These are phyloP conservation scores for Drosophila oshimai DNA, from an alignment of 1,140 invertebrate genomes.

Conservation along the genomic window DNA sequence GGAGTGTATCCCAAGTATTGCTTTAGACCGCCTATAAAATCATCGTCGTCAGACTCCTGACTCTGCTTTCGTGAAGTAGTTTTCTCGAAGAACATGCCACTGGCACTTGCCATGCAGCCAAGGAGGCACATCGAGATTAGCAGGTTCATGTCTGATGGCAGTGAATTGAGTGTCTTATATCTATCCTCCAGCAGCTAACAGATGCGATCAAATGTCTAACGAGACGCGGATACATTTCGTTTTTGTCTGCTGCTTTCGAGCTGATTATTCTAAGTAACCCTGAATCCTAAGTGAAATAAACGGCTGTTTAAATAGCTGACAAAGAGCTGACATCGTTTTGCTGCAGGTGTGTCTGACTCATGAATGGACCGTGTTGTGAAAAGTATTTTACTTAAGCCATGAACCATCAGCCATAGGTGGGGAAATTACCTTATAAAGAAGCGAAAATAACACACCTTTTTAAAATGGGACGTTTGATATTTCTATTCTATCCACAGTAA, in stretches of 20 bases:
- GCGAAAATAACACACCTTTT: no score
- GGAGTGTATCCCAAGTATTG: slow-evolving; percentile 32
- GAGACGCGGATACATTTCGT: background rate
- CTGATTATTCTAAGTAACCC: slow-evolving; percentile 28
- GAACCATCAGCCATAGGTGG: background rate
- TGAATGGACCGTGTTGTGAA: background rate
- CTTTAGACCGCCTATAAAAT: slow-evolving; percentile 35
- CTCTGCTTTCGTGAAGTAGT: background rate
- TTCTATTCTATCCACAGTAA: no score
- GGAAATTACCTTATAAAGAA: no score
- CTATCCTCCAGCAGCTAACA: slow-evolving; percentile 18
- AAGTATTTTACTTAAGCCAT: background rate
- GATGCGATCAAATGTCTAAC: slow-evolving; percentile 29
- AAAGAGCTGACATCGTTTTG: slow-evolving; percentile 9
- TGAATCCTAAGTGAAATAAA: slow-evolving; percentile 31
- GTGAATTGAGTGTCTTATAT: background rate
- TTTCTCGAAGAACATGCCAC: slow-evolving; percentile 24
- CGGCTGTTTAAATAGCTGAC: slow-evolving; percentile 47
- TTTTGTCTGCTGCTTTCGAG: slow-evolving; percentile 36
- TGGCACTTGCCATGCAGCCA: slow-evolving; percentile 8
- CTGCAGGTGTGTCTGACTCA: background rate
- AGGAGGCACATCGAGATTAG: slow-evolving; percentile 24
- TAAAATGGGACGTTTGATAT: background rate
- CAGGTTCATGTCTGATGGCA: slow-evolving; percentile 34
- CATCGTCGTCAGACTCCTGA: slow-evolving; percentile 17